Conservation (phyloP, 2,113 vertebrate genomes). For the Peromyscus leucopus region DNA sequence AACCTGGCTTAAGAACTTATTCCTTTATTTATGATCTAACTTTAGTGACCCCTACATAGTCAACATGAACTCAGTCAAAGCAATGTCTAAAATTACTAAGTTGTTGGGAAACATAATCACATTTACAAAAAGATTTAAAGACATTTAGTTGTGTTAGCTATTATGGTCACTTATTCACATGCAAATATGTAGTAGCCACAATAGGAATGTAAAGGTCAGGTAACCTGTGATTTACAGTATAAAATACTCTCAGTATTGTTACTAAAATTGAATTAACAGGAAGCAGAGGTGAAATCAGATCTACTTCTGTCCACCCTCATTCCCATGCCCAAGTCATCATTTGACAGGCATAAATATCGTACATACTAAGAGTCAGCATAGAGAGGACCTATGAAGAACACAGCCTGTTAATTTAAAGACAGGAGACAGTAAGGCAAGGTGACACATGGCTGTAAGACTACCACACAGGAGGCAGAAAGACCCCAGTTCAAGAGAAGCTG, state of each 20-base stretch:
- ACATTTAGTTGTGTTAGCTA: background rate
- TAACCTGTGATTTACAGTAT: background rate
- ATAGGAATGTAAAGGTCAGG: background rate
- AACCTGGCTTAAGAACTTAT: background rate
- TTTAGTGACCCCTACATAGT: background rate
- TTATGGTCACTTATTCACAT: background rate
- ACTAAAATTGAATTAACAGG: background rate
- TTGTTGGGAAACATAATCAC: background rate
- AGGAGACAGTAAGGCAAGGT: background rate
- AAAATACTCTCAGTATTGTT: background rate
- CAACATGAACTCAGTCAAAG: background rate
- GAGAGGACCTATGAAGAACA: too few species aligned
- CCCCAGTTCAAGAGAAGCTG: background rate
- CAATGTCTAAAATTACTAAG: background rate
- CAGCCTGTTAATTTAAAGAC: background rate
- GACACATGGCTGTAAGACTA: background rate
- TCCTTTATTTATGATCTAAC: background rate
- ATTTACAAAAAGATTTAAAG: background rate
- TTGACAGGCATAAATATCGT: background rate
- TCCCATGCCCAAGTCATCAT: background rate
- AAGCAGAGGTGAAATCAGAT: background rate
- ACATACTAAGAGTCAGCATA: background rate
- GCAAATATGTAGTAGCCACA: background rate
- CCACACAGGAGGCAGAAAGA: background rate
- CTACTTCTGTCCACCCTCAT: background rate